Conservation (phyloP, 2,797 vertebrate species). For the Argentina silus region DNA sequence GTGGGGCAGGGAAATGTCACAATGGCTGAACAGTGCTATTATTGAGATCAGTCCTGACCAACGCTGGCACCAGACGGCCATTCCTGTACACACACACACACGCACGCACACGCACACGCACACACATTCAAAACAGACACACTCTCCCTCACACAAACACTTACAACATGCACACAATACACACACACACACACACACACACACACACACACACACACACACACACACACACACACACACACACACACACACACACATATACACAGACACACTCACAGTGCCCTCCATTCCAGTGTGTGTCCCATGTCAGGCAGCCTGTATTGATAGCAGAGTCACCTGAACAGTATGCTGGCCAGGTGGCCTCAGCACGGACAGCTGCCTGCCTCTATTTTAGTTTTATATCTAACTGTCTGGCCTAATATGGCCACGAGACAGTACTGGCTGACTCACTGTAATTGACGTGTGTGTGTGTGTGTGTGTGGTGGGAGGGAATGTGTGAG, state of each 20-base stretch:
- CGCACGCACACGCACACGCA: conserved; percentile 15
- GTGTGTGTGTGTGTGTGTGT: background rate
- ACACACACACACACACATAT: conserved; percentile 30
- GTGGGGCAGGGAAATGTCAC: conserved; percentile 59
- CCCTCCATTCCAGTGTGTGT: conserved; percentile 10
- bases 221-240: background rate
- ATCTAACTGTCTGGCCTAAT: conserved; percentile 59
- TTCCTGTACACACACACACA: conserved; percentile 28
- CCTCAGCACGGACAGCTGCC: conserved; percentile 57
- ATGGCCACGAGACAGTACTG: conserved; percentile 40
- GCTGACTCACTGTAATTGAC: background rate
- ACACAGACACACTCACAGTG: conserved; percentile 18
- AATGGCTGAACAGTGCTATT: conserved; percentile 39
- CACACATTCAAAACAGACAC: background rate
- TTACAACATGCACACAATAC: conserved; percentile 17
- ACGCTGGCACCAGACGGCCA: conserved; percentile 45
- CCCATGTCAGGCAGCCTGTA: conserved; percentile 11
- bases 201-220: conserved; percentile 15
- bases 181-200: conserved; percentile 26
- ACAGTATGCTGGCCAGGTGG: conserved; percentile 52
- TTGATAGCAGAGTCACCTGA: conserved; percentile 66
- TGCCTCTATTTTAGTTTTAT: conserved; percentile 64
- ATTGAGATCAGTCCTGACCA: conserved; percentile 42
- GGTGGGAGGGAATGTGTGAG: background rate
- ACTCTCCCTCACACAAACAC: conserved; percentile 21